Evolutionary conservation across 2,797 vertebrate genomes (phyloP).

Genomic region (Amblyopsis hoosieri): DNA sequence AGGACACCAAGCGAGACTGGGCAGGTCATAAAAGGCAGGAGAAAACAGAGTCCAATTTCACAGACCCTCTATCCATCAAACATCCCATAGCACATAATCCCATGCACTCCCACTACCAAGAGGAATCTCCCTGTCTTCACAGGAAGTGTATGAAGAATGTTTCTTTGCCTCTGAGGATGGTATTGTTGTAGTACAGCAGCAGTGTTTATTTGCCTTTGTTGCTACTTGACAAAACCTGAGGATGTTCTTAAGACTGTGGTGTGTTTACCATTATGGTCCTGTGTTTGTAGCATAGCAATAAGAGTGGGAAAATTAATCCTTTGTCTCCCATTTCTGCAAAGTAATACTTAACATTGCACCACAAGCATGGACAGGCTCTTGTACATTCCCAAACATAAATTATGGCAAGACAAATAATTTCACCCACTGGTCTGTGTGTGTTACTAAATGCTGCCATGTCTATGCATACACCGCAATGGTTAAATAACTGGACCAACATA

Average conservation of each 20-base stretch:
- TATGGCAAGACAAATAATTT: constrained; percentile 62
- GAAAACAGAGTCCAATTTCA: constrained; percentile 76
- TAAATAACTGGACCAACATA: constrained; percentile 32
- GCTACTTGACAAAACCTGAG: constrained; percentile 50
- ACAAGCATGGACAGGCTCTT: constrained; percentile 58
- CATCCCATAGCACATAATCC: constrained; percentile 66
- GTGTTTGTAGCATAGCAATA: constrained; percentile 33
- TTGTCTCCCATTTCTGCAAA: constrained; percentile 53
- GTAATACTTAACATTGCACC: constrained; percentile 46
- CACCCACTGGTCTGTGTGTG: constrained; percentile 38
- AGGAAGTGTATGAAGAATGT: constrained; percentile 54
- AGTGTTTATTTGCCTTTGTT: constrained; percentile 56
- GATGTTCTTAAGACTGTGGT: constrained; percentile 35
- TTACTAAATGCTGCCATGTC: constrained; percentile 44
- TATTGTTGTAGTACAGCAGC: constrained; percentile 48
- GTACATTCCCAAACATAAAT: constrained; percentile 69
- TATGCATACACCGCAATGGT: constrained; percentile 30
- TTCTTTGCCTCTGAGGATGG: constrained; percentile 39
- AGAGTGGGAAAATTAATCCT: constrained; percentile 51
- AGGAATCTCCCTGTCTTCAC: constrained; percentile 66
- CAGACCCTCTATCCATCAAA: constrained; percentile 77
- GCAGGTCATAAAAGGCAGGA: constrained; percentile 65
- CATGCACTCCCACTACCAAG: constrained; percentile 50
- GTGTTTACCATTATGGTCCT: constrained; percentile 30
- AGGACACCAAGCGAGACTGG: constrained; percentile 63